These are phyloP conservation scores for Equus quagga DNA, from an alignment of 2,113 vertebrate species.

Conservation along the genomic window DNA sequence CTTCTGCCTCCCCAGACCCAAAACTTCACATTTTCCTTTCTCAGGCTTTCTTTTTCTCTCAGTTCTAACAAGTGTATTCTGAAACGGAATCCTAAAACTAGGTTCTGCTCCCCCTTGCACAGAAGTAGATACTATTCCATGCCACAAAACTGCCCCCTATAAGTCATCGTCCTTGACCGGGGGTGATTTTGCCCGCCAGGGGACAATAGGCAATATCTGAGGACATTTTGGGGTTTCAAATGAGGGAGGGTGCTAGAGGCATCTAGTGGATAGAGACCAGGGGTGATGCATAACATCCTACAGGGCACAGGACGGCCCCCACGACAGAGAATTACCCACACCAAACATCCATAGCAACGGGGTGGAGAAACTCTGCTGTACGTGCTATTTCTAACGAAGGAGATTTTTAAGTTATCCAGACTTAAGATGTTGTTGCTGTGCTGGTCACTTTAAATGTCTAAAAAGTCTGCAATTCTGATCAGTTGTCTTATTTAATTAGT, in stretches of 20 bases:
- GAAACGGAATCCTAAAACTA: not conserved
- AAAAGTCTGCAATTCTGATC: not conserved
- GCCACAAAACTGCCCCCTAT: not conserved
- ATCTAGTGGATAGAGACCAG: not conserved
- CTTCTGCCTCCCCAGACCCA: not conserved
- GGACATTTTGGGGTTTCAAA: not conserved
- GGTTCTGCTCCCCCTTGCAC: not conserved
- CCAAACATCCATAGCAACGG: too few relatives aligned
- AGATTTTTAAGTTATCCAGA: not conserved
- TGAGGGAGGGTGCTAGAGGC: not conserved
- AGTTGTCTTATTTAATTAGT: not conserved
- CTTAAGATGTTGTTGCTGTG: not conserved
- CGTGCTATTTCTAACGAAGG: not conserved
- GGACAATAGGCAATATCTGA: too few relatives aligned
- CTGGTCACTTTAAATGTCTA: not conserved
- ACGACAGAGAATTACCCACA: too few relatives aligned
- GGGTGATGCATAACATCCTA: not conserved
- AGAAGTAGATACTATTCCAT: not conserved
- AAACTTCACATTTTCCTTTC: not conserved
- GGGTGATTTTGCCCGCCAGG: too few relatives aligned
- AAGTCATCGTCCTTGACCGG: not conserved
- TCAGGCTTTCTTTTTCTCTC: not conserved
- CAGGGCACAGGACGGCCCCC: accelerated
- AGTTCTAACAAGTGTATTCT: not conserved
- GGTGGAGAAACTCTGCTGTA: not conserved